These are phyloP conservation scores for Helobdella robusta DNA, from an alignment of 2,888 invertebrate genomes.

Conservation along the genomic window DNA sequence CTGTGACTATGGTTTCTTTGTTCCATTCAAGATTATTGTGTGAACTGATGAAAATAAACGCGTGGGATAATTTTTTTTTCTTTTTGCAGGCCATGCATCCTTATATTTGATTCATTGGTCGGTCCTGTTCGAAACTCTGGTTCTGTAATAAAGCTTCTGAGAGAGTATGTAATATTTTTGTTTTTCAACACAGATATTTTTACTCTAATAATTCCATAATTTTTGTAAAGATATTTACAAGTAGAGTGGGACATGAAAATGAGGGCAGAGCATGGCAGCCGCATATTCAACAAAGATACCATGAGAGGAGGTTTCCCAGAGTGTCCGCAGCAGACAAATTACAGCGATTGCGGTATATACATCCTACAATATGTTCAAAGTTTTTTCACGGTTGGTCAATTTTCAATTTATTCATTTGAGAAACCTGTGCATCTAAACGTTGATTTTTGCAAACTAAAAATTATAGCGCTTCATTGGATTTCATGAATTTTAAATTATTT, in stretches of 20 bases:
- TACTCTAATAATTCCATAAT: neutral
- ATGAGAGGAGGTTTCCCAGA: conserved; percentile 78
- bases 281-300: conserved; percentile 68
- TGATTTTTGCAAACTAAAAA: too few species aligned
- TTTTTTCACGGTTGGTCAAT: conserved; percentile 72
- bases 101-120: conserved; percentile 87
- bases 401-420: too few species aligned
- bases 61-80: neutral
- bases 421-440: too few species aligned
- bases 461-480: too few species aligned
- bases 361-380: conserved; percentile 89
- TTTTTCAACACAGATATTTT: neutral
- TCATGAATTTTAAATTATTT: too few species aligned
- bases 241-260: conserved; percentile 54
- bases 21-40: too few species aligned
- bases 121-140: conserved; percentile 68
- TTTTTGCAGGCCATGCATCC: conserved; percentile 71
- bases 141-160: conserved; percentile 76
- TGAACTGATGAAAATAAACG: neutral
- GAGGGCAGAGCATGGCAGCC: conserved; percentile 39
- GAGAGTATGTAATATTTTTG: conserved; percentile 55
- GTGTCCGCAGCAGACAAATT: conserved; percentile 95
- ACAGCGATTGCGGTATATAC: conserved; percentile 90
- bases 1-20: too few species aligned
- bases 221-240: conserved; percentile 50